Evolutionary conservation across 2,797 vertebrate genomes (phyloP).

Genomic region (Dryobates pubescens): DNA sequence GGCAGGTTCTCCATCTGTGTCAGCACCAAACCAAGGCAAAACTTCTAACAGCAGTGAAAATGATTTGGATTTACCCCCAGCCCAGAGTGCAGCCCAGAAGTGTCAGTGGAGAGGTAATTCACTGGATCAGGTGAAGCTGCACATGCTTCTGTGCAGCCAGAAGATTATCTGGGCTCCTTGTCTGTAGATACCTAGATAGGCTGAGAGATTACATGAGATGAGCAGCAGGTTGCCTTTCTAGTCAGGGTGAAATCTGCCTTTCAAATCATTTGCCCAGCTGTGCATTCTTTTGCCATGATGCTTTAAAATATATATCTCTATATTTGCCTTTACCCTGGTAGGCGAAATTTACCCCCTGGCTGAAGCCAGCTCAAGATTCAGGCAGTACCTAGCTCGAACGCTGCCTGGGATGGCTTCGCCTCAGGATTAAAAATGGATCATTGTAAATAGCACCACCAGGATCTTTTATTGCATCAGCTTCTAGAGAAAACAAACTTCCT

Average conservation of each 20-base stretch:
- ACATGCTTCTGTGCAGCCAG: background rate
- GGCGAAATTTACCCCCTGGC: constrained; percentile 11
- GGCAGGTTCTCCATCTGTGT: background rate
- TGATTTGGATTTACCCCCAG: background rate
- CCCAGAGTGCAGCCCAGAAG: background rate
- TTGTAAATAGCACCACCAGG: constrained; percentile 50
- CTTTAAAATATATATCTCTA: background rate
- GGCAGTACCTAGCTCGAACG: background rate
- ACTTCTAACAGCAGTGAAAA: background rate
- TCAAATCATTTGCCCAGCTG: constrained; percentile 56
- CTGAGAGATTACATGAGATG: constrained; percentile 16
- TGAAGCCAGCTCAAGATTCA: constrained; percentile 28
- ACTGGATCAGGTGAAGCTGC: background rate
- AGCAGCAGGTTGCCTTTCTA: constrained; percentile 33
- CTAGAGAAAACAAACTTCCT: constrained; percentile 59
- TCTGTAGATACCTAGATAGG: background rate
- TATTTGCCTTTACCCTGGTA: constrained; percentile 36
- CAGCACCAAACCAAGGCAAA: background rate
- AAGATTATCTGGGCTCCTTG: constrained; percentile 12
- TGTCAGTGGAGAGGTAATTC: background rate
- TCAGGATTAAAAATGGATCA: constrained; percentile 42
- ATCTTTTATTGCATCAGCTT: constrained; percentile 60
- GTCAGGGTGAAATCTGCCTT: constrained; percentile 30
- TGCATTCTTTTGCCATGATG: constrained; percentile 44
- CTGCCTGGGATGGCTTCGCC: constrained; percentile 1